Percentiles rank a stretch among this genome's conserved stretches.
Conservation (phyloP, 2,888 invertebrate genomes). For the Cephus runcator region DNA sequence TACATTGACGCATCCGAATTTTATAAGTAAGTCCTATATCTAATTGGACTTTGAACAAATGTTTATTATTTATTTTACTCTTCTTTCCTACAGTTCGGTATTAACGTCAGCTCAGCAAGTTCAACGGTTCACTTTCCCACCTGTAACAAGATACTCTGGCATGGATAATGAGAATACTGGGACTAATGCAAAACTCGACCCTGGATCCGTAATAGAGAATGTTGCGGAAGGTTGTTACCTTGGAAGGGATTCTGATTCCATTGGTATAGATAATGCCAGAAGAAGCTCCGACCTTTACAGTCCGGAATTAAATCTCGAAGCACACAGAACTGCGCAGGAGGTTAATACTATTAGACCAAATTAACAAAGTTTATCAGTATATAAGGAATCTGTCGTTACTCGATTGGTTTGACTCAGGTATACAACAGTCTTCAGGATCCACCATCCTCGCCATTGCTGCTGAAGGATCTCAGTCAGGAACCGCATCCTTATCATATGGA, state of each 20-base stretch:
- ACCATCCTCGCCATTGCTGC: conserved; percentile 55
- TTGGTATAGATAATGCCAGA: conserved; percentile 26
- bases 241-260: conserved; percentile 34
- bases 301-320: conserved; percentile 60
- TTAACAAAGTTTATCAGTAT: background rate
- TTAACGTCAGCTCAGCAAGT: conserved; percentile 54
- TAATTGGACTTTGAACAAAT: background rate
- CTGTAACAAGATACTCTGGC: conserved; percentile 22
- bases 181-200: background rate
- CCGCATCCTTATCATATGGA: conserved; percentile 52
- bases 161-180: background rate
- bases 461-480: conserved; percentile 53
- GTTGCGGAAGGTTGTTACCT: conserved; percentile 36
- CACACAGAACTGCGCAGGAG: conserved; percentile 61
- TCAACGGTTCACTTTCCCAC: conserved; percentile 47
- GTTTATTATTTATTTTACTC: conserved; percentile 2
- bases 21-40: conserved; percentile 51
- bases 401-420: conserved; percentile 43
- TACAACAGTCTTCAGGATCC: conserved; percentile 63
- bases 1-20: conserved; percentile 62
- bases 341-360: conserved; percentile 29
- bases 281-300: conserved; percentile 59
- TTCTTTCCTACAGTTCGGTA: conserved; percentile 44
- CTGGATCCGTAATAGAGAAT: background rate
- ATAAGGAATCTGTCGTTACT: background rate